Evolutionary conservation across 2,113 vertebrate species (phyloP).

Genomic region (Romanogobio albipinnatus): DNA sequence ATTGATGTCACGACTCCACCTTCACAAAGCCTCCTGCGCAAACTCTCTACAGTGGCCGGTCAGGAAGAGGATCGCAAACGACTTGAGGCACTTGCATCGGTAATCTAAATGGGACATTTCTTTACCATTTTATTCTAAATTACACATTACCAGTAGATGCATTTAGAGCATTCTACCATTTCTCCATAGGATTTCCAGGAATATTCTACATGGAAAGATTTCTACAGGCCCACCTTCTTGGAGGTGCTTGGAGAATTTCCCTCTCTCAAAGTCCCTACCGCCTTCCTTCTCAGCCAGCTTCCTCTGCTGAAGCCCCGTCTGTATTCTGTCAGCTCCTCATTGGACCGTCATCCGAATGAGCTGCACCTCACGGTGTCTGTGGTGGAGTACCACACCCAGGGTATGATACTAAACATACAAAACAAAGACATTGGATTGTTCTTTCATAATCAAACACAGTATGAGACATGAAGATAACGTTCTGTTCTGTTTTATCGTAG

Average conservation of each 20-base stretch:
- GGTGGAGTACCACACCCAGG: constrained; percentile 79
- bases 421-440: not conserved
- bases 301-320: constrained; percentile 82
- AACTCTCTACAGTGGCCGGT: constrained; percentile 75
- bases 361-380: constrained; percentile 83
- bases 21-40: constrained; percentile 78
- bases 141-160: not conserved
- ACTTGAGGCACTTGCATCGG: constrained; percentile 75
- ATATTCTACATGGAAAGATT: constrained; percentile 82
- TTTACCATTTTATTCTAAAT: not conserved
- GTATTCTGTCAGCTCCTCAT: constrained; percentile 86
- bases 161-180: not conserved
- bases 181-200: constrained; percentile 72
- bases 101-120: constrained; percentile 40
- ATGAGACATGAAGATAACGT: not conserved
- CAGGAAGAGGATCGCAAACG: constrained; percentile 67
- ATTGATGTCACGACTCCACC: constrained; percentile 85
- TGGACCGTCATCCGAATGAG: constrained; percentile 73
- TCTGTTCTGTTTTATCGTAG: constrained; percentile 59
- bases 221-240: constrained; percentile 77
- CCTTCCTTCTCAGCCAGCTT: constrained; percentile 84
- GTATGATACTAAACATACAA: constrained; percentile 60
- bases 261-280: constrained; percentile 72
- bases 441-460: not conserved
- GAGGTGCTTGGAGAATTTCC: constrained; percentile 83